phyloP scores from a whole-genome alignment of 2,888 invertebrate species.

The Orthosia cruda region DNA sequence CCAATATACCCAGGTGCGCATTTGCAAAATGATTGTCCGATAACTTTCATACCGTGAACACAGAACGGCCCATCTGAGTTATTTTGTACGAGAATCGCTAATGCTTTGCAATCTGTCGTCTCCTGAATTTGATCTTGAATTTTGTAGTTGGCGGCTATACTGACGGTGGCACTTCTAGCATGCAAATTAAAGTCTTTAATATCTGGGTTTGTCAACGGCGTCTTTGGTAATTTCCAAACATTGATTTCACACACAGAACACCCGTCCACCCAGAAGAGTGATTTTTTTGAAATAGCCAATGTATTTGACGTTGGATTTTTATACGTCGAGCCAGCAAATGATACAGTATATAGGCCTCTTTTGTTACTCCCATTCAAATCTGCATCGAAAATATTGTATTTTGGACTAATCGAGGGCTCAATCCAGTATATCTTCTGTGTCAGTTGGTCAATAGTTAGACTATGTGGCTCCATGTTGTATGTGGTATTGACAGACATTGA shows the following conservation, averaged over 20 bases:
- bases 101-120: no score
- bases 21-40: not conserved
- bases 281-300: not conserved
- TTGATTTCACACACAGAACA: not conserved
- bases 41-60: constrained; percentile 1
- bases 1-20: constrained; percentile 1
- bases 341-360: not conserved
- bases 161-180: not conserved
- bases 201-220: no score
- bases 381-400: not conserved
- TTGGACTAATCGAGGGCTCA: not conserved
- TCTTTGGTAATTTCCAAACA: not conserved
- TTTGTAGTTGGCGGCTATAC: not conserved
- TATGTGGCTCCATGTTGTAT: not conserved
- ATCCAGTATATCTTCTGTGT: not conserved
- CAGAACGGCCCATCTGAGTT: not conserved
- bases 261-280: not conserved
- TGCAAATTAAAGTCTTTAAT: not conserved
- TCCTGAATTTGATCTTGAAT: not conserved
- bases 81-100: not conserved
- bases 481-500: not conserved
- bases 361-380: not conserved
- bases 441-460: not conserved
- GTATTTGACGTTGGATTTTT: not conserved
- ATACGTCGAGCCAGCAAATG: not conserved